Evolutionary conservation across 2,888 invertebrate species (phyloP).

Genomic region (Theretra japonica): DNA sequence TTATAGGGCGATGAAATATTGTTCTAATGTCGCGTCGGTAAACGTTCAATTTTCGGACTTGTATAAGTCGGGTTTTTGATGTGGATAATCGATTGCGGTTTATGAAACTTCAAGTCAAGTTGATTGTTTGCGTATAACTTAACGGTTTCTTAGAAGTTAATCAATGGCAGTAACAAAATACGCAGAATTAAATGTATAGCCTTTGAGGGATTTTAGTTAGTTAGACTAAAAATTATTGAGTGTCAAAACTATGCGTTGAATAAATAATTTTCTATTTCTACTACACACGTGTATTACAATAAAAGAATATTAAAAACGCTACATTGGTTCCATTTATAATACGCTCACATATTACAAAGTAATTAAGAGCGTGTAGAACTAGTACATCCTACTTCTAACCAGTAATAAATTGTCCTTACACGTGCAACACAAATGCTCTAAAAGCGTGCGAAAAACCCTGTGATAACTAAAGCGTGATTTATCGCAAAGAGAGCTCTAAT

Average conservation of each 20-base stretch:
- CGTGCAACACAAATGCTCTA: background rate
- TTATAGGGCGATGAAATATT: conserved; percentile 47
- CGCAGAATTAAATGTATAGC: no score
- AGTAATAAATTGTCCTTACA: background rate
- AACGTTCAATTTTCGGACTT: conserved; percentile 11
- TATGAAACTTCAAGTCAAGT: background rate
- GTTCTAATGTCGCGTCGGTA: conserved; percentile 39
- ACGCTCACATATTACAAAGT: no score
- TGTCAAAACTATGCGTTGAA: no score
- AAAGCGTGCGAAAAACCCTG: background rate
- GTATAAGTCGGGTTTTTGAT: background rate
- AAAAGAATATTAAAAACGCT: no score
- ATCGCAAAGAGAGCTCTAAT: conserved; percentile 12
- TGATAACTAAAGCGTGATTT: background rate
- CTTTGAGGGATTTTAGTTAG: no score
- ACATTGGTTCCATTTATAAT: no score
- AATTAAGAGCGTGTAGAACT: no score
- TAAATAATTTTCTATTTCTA: no score
- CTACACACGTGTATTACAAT: no score
- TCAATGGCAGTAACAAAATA: no score
- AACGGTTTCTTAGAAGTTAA: background rate
- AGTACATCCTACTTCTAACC: no score
- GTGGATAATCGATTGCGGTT: conserved; percentile 2
- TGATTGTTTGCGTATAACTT: background rate
- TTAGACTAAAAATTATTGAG: background rate